Conservation (phyloP, 64 coral and sea anemone genomes). For the Porites lutea region DNA sequence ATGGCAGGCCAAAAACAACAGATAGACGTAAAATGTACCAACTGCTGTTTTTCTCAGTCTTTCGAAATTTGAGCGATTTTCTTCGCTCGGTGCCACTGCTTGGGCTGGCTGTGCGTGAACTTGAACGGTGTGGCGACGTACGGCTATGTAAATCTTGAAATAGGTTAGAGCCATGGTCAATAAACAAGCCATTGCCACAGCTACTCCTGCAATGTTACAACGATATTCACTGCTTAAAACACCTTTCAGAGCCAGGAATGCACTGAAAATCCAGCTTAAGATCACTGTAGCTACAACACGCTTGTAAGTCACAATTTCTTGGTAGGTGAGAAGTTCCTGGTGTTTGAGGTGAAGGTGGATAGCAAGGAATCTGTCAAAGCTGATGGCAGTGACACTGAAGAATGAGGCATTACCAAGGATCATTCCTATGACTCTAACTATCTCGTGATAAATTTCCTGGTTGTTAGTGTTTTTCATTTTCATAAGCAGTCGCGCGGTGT, state of each 20-base stretch:
- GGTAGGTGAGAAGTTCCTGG: background rate
- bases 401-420: too few species aligned
- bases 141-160: background rate
- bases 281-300: background rate
- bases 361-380: background rate
- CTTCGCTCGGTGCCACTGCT: background rate
- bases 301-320: background rate
- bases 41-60: background rate
- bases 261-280: background rate
- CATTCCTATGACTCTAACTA: too few species aligned
- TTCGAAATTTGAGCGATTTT: background rate
- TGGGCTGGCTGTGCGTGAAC: background rate
- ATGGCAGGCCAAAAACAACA: background rate
- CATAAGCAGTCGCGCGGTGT: too few species aligned
- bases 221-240: background rate
- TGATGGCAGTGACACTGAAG: too few species aligned
- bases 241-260: background rate
- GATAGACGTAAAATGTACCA: background rate
- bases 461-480: too few species aligned
- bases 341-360: background rate
- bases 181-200: background rate
- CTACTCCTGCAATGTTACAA: background rate
- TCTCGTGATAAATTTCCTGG: too few species aligned
- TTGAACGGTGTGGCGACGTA: background rate
- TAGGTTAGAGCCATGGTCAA: background rate